These are phyloP conservation scores for Ligdia adustata DNA, from an alignment of 2,888 invertebrate genomes.

Conservation along the genomic window DNA sequence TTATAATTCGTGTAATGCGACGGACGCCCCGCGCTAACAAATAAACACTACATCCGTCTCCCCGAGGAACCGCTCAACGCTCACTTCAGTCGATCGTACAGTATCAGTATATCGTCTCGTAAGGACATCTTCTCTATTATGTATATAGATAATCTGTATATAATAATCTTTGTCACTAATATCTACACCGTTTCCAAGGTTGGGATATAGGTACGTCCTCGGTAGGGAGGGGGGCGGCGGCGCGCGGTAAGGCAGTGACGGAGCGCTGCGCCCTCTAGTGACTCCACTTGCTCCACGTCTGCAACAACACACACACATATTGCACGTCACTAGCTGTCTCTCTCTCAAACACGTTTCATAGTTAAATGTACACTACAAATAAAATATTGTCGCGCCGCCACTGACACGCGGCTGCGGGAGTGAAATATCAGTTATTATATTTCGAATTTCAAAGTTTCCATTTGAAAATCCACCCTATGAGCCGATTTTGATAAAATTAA, in stretches of 20 bases:
- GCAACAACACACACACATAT: conserved; percentile 43
- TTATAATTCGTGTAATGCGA: no score
- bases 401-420: no score
- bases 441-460: no score
- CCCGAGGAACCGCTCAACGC: conserved; percentile 72
- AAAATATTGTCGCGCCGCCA: no score
- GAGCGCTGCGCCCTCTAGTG: conserved; percentile 62
- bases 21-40: conserved; percentile 49
- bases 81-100: conserved; percentile 78
- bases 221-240: conserved; percentile 51
- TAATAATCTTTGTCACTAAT: conserved; percentile 83
- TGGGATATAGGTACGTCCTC: conserved; percentile 71
- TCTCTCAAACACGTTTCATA: no score
- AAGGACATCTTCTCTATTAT: conserved; percentile 81
- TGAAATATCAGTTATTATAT: no score
- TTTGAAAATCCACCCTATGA: no score
- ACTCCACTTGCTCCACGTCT: conserved; percentile 81
- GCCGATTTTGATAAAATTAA: no score
- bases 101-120: conserved; percentile 75
- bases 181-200: conserved; percentile 82
- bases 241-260: conserved; percentile 50
- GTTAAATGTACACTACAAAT: no score
- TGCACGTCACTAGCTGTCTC: no score
- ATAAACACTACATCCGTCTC: conserved; percentile 69
- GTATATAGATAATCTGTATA: conserved; percentile 83